Base-by-base conservation (phyloP, 2,797 vertebrate species). In the Dromococcyx pavoninus region DNA sequence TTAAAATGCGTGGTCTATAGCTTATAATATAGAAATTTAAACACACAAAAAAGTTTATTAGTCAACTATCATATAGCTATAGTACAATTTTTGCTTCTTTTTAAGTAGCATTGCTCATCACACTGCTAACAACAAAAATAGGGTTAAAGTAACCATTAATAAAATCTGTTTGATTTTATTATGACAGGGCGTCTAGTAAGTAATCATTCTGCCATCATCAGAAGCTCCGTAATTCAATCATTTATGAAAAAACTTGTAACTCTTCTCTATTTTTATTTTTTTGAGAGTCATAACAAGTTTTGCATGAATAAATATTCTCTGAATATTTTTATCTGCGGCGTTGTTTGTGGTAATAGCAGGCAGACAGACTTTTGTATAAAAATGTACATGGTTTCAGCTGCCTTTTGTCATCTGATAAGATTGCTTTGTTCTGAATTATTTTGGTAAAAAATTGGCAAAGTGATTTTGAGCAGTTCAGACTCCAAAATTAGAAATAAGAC, bases 361-460 rank as follows among this genome's bases (percentile, higher is more conserved):
- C 58, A 94, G 86, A 71, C 51, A 83, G 81, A 74, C 54, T 94
- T 93, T 71, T 85, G 41, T 58, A 50, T 46, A 88, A 86, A 90
- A 88, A 73, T 0, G 0, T 53, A 16, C 57, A 73, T 64, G 25
- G 48, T 61, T 96, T 97, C 89, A 93, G 89, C 88, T 94, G 92
- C 77, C 70, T 95, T 83, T 90, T 93, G 83, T 95, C 91, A 96
- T 96, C 86, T 90, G 92, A 94, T 96, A 96, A 94, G 70, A 91
- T 41, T 81, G 53, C 64, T 97, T 95, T 91, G 88, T 93, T 94
- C 57, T 71, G 70, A 81, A 71, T 64, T 88, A 79, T 78, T 93
- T 94, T 70, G 77, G 80, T 53, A 70, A 91, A 95, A 88, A 86
- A 62, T 24, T 93, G 83, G 88, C 92, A 84, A 94, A 78, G 48